These are phyloP conservation scores for Perognathus longimembris DNA, from an alignment of 2,113 vertebrate genomes.

Conservation along the genomic window DNA sequence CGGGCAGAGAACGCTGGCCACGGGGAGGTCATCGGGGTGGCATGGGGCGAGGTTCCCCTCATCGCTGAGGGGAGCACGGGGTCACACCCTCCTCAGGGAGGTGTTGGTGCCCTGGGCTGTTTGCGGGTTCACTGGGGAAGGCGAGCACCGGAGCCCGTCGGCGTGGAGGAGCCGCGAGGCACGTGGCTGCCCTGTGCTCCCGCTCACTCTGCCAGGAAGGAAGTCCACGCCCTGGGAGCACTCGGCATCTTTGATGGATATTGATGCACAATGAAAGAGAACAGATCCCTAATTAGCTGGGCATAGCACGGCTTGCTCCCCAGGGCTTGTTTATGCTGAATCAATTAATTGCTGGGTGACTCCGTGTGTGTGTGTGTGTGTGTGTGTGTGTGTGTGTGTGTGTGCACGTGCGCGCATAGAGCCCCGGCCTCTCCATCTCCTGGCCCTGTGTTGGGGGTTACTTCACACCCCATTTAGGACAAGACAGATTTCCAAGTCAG, in stretches of 20 bases:
- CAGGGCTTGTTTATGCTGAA: not conserved
- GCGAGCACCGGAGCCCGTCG: fast-evolving
- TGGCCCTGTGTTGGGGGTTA: not conserved
- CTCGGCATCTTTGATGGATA: not conserved
- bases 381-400: no score
- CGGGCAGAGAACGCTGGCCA: no score
- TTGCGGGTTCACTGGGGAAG: no score
- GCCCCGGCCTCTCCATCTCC: not conserved
- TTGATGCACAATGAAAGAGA: not conserved
- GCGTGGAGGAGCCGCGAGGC: not conserved
- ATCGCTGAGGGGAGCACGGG: no score
- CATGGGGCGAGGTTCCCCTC: not conserved
- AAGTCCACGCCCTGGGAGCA: not conserved
- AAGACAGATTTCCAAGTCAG: not conserved
- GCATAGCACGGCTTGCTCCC: not conserved
- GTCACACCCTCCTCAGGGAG: no score
- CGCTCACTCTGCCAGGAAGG: not conserved
- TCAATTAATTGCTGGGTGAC: not conserved
- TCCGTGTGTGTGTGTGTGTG: no score
- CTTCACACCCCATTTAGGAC: not conserved
- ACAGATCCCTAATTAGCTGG: not conserved
- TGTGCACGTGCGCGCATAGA: no score
- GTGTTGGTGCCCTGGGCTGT: no score
- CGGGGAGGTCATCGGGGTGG: no score
- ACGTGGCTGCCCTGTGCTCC: fast-evolving